These are phyloP conservation scores for Gnathonemus echidnorhynchus DNA, from an alignment of 2,113 vertebrate genomes.

Conservation along the genomic window DNA sequence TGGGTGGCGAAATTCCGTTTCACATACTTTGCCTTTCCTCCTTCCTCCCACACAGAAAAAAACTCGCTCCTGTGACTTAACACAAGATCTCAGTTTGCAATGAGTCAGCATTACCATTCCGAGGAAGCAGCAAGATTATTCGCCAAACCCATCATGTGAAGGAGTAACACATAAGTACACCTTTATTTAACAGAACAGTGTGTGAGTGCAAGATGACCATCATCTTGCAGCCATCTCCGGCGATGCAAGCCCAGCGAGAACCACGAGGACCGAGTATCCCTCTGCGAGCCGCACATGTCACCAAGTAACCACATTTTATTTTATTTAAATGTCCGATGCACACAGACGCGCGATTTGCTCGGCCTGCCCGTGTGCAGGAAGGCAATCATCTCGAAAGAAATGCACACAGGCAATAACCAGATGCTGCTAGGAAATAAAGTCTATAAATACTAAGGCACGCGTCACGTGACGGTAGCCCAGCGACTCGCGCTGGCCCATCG, in stretches of 20 bases:
- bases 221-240: not conserved
- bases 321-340: not conserved
- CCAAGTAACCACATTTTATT: not conserved
- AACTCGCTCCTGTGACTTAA: not conserved
- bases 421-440: not conserved
- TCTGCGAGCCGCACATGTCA: not conserved
- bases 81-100: slow-evolving; percentile 14
- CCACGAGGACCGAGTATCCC: not conserved
- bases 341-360: not conserved
- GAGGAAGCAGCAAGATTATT: slow-evolving; percentile 3
- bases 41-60: slow-evolving; percentile 8
- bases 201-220: too few relatives aligned
- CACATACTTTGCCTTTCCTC: not conserved
- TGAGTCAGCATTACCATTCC: slow-evolving; percentile 25
- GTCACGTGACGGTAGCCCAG: not conserved
- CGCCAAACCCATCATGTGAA: not conserved
- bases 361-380: not conserved
- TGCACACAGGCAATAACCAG: not conserved
- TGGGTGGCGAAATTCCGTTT: not conserved
- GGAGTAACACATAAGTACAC: not conserved
- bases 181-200: not conserved
- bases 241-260: not conserved
- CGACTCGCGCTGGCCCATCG: not conserved
- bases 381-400: not conserved
- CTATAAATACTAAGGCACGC: not conserved